Evolutionary conservation across 1,140 invertebrate species (phyloP).

Genomic region (Scaptomyza pallida): DNA sequence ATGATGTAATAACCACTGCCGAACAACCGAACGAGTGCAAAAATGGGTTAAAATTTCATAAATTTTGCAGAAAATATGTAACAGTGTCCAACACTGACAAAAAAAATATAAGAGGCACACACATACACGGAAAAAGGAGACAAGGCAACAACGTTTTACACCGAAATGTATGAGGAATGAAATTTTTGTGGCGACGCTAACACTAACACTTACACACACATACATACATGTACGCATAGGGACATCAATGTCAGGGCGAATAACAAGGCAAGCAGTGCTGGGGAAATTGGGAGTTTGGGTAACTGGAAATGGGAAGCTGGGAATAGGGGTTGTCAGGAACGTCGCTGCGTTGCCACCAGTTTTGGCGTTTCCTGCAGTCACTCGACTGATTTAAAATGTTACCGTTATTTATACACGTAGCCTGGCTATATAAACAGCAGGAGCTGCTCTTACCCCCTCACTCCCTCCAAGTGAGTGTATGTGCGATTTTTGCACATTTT

Average conservation of each 20-base stretch:
- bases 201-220: conserved; percentile 31
- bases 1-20: conserved; percentile 69
- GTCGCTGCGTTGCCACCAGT: conserved; percentile 58
- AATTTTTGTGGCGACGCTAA: conserved; percentile 67
- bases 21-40: conserved; percentile 19
- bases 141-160: conserved; percentile 42
- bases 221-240: conserved; percentile 16
- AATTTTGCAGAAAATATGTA: conserved; percentile 79
- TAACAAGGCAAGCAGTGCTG: conserved; percentile 18
- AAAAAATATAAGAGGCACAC: conserved; percentile 16
- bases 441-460: conserved; percentile 5
- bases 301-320: conserved; percentile 6
- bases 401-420: conserved; percentile 82
- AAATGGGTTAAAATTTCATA: conserved; percentile 76
- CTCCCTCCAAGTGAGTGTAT: conserved; percentile 18
- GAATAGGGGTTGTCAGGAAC: conserved; percentile 59
- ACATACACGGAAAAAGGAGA: conserved; percentile 21
- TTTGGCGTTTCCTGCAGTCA: conserved; percentile 78
- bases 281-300: conserved; percentile 14
- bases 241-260: conserved; percentile 72
- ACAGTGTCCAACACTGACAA: conserved; percentile 42
- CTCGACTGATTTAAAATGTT: conserved; percentile 82
- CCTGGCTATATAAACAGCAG: conserved; percentile 70
- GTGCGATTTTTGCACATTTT: conserved; percentile 68
- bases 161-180: conserved; percentile 67